These are phyloP conservation scores for Contarinia nasturtii DNA, from an alignment of 1,140 invertebrate genomes.

Conservation along the genomic window DNA sequence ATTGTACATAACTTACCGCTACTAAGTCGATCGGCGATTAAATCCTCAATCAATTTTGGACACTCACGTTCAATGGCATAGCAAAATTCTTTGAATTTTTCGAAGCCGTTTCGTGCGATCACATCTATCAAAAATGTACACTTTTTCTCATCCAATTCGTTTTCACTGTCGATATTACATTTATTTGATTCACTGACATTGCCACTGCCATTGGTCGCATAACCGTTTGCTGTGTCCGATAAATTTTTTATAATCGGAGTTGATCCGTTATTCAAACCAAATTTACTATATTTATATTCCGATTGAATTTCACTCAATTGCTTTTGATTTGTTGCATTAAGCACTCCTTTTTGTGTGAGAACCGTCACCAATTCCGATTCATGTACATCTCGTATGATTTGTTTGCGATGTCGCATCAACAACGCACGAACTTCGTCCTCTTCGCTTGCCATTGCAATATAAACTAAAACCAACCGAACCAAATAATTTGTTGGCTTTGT, in stretches of 20 bases:
- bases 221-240: not conserved
- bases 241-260: not conserved
- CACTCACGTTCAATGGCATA: slow-evolving; percentile 31
- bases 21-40: slow-evolving; percentile 24
- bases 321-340: slow-evolving; percentile 16
- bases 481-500: too few species aligned
- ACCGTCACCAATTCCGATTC: slow-evolving; percentile 19
- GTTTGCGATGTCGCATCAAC: slow-evolving; percentile 19
- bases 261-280: not conserved
- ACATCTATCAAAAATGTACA: slow-evolving; percentile 27
- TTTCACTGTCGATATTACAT: not conserved
- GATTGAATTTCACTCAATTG: slow-evolving; percentile 11
- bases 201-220: not conserved
- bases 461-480: too few species aligned
- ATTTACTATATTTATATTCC: not conserved
- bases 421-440: slow-evolving; percentile 22
- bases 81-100: slow-evolving; percentile 32
- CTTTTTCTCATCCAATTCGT: slow-evolving; percentile 9
- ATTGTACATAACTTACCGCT: slow-evolving; percentile 18
- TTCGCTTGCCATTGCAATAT: slow-evolving; percentile 6
- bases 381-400: slow-evolving; percentile 19
- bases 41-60: slow-evolving; percentile 29
- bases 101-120: slow-evolving; percentile 29
- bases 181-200: not conserved
- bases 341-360: slow-evolving; percentile 21